phyloP scores from a whole-genome alignment of 2,888 invertebrate genomes.

The Cephus pulcher region DNA sequence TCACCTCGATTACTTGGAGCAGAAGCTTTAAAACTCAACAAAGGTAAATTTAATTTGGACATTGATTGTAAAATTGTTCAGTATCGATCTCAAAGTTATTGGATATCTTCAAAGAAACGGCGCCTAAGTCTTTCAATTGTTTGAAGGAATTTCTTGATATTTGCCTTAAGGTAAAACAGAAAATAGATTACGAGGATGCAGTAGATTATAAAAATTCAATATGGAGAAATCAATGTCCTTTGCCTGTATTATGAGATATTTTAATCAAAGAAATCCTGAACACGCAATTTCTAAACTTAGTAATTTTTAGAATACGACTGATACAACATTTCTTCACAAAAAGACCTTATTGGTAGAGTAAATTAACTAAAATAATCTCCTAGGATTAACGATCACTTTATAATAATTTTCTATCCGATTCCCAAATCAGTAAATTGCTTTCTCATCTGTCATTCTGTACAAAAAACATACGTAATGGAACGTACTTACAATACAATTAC shows the following conservation, averaged over 20 bases:
- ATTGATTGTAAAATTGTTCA: constrained; percentile 49
- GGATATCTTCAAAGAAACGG: neutral
- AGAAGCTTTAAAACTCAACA: constrained; percentile 73
- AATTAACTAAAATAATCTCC: neutral
- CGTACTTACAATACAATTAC: too few species aligned
- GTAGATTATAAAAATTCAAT: neutral
- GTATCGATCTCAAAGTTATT: neutral
- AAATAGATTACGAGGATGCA: neutral
- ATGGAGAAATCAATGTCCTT: neutral
- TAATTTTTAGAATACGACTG: neutral
- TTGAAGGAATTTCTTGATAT: neutral
- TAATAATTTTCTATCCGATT: neutral
- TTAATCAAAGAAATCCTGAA: neutral
- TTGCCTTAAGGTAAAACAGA: constrained; percentile 16
- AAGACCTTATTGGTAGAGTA: neutral
- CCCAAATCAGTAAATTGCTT: neutral
- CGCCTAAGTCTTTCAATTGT: neutral
- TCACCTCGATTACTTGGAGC: constrained; percentile 72
- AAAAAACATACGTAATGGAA: too few species aligned
- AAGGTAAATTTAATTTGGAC: constrained; percentile 58
- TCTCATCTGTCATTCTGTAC: too few species aligned
- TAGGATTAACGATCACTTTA: neutral
- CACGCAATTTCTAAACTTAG: neutral
- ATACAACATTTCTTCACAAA: neutral
- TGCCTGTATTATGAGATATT: neutral